These are phyloP conservation scores for Myoxocephalus aenaeus DNA, from an alignment of 2,797 vertebrate genomes.

Conservation along the genomic window DNA sequence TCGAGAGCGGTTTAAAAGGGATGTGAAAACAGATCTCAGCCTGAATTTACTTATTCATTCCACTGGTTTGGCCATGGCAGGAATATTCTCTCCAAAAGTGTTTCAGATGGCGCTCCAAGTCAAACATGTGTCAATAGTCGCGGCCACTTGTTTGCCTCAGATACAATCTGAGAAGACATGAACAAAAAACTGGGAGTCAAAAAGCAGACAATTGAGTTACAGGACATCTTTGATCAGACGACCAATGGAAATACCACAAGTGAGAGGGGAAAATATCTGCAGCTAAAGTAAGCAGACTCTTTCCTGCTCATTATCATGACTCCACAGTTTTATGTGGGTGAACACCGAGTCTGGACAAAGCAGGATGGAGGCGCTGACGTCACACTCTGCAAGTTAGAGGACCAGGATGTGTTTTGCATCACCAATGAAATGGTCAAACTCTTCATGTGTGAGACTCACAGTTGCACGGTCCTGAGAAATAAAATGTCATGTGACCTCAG, in stretches of 20 bases:
- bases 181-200: conserved; percentile 13
- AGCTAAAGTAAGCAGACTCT: conserved; percentile 3
- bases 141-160: conserved; percentile 8
- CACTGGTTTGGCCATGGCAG: conserved; percentile 37
- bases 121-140: conserved; percentile 36
- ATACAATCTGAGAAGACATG: conserved; percentile 32
- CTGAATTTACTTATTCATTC: conserved; percentile 19
- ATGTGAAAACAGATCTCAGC: conserved; percentile 10
- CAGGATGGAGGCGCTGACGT: conserved; percentile 1
- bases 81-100: conserved; percentile 5
- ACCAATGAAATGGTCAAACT: not conserved
- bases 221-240: conserved; percentile 22
- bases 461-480: not conserved
- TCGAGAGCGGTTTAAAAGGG: not conserved
- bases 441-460: not conserved
- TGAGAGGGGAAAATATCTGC: not conserved
- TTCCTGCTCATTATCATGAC: conserved; percentile 6
- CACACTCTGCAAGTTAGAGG: not conserved
- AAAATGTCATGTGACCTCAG: not conserved
- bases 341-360: not conserved
- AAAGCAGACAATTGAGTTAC: conserved; percentile 5
- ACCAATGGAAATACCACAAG: conserved; percentile 32
- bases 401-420: not conserved
- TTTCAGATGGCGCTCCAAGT: conserved; percentile 29
- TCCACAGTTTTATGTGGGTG: conserved; percentile 25